phyloP scores from a whole-genome alignment of 2,797 vertebrate species.

The Molothrus aeneus region DNA sequence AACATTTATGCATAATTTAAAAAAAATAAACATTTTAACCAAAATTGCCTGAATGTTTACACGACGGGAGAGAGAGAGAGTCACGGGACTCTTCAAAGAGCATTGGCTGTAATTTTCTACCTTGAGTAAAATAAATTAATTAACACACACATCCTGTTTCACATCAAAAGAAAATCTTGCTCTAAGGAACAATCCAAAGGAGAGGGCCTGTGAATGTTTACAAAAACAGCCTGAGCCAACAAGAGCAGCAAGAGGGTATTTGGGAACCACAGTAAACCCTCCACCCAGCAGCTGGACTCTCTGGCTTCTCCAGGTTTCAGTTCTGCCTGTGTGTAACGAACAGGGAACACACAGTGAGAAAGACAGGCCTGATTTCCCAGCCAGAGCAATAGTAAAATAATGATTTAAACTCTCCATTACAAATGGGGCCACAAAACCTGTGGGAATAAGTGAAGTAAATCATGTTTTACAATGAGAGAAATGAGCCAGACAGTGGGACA shows the following conservation, averaged over 20 bases:
- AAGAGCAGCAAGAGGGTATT: neutral
- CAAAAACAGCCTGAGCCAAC: conserved; percentile 35
- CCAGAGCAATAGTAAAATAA: neutral
- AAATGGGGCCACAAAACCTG: neutral
- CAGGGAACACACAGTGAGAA: neutral
- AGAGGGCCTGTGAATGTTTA: conserved; percentile 41
- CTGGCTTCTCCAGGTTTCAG: neutral
- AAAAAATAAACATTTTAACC: conserved; percentile 58
- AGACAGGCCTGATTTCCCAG: neutral
- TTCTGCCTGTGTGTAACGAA: neutral
- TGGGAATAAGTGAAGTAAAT: conserved; percentile 13
- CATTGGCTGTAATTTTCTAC: conserved; percentile 52
- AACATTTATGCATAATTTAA: conserved; percentile 24
- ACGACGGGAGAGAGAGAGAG: neutral
- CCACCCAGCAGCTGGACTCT: neutral
- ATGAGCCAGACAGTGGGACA: neutral
- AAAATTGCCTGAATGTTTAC: conserved; percentile 58
- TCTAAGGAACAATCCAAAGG: conserved; percentile 47
- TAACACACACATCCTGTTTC: conserved; percentile 58
- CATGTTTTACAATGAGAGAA: neutral
- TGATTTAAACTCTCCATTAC: neutral
- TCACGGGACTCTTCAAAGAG: conserved; percentile 54
- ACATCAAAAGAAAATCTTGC: conserved; percentile 63
- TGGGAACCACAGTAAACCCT: neutral
- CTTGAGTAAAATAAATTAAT: conserved; percentile 55